Conservation (phyloP, 2,113 vertebrate genomes). For the Seriola quinqueradiata region DNA sequence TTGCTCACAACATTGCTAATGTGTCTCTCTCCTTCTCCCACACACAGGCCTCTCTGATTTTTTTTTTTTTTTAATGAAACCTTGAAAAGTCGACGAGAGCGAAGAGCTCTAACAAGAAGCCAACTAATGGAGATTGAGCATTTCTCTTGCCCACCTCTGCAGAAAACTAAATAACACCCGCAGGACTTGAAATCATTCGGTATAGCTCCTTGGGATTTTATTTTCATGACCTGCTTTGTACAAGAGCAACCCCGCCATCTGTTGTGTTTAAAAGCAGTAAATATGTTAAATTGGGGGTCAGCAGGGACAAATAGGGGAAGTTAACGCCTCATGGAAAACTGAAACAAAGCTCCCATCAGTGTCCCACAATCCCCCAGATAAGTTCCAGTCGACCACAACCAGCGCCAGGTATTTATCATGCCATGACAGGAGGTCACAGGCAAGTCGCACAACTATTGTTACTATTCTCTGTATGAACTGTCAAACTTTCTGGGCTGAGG, state of each 20-base stretch:
- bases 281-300: constrained; percentile 82
- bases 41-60: constrained; percentile 16
- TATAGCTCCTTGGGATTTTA: constrained; percentile 59
- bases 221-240: constrained; percentile 78
- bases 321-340: constrained; percentile 77
- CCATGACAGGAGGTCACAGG: constrained; percentile 69
- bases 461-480: constrained; percentile 35
- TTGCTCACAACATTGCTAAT: constrained; percentile 58
- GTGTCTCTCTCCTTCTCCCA: constrained; percentile 40
- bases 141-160: constrained; percentile 16
- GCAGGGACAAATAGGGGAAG: constrained; percentile 82
- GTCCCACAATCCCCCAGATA: constrained; percentile 44
- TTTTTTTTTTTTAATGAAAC: constrained; percentile 12
- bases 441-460: constrained; percentile 45
- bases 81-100: constrained; percentile 22
- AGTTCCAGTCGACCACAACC: constrained; percentile 32
- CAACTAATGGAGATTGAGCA: constrained; percentile 7
- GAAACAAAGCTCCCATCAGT: constrained; percentile 57
- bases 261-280: constrained; percentile 87
- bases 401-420: constrained; percentile 75
- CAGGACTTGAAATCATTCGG: constrained; percentile 80
- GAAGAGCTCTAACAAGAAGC: constrained; percentile 19
- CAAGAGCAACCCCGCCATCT: constrained; percentile 75
- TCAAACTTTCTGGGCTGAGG: constrained; percentile 39
- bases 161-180: constrained; percentile 79